Evolutionary conservation across 2,888 invertebrate genomes (phyloP).

Genomic region (Trichopoda pennipes): DNA sequence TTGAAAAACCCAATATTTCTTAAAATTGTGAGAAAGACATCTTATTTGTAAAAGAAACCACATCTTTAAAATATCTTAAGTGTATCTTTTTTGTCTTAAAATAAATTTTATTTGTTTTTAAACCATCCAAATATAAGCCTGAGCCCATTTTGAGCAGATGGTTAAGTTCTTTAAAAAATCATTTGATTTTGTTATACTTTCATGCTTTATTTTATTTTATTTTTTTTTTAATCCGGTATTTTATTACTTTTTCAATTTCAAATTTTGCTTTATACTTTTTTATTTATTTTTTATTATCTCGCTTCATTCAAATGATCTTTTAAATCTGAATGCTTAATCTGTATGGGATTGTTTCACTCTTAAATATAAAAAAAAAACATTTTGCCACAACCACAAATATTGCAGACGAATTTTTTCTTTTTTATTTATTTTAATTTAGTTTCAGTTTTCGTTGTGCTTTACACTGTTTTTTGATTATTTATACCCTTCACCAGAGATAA

Average conservation of each 20-base stretch:
- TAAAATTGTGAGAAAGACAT: too few species aligned
- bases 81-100: too few species aligned
- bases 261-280: neutral
- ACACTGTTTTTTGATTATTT: neutral
- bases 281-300: neutral
- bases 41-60: too few species aligned
- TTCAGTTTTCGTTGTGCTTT: conserved; percentile 9
- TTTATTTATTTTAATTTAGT: neutral
- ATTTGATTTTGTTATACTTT: neutral
- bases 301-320: neutral
- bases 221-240: neutral
- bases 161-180: neutral
- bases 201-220: neutral
- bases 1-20: too few species aligned
- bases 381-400: neutral
- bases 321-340: conserved; percentile 14
- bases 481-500: too few species aligned
- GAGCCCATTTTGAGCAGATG: neutral
- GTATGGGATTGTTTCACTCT: neutral
- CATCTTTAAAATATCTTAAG: too few species aligned
- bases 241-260: neutral
- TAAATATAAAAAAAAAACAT: neutral
- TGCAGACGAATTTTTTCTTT: conserved; percentile 1
- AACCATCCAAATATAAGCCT: neutral
- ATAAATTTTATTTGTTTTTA: too few species aligned